Base-by-base conservation (phyloP, 2,888 invertebrate genomes). In the Thereva unica region DNA sequence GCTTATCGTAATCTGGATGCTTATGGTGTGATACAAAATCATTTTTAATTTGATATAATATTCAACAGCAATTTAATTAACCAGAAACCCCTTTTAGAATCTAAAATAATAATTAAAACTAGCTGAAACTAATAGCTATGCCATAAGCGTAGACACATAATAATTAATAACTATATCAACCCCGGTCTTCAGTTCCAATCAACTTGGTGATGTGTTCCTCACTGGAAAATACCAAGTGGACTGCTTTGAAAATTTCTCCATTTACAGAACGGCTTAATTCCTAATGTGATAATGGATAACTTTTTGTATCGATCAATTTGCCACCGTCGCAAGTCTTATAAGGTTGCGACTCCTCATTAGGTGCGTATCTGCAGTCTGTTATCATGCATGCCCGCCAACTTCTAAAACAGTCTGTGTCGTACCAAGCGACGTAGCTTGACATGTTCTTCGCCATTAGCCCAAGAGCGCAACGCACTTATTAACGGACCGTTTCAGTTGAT, bases 201-300 rank as follows among this genome's bases (percentile, higher is more conserved):
- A 23, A 23, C 23, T 23, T 23, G 23, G 23, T 23, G 23, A 23
- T 23, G 23, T 23, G 23, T 23, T 23, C 23, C 23, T 23, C 23
- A 23, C 23, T 23, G 23, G 23, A 23, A 23, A 23, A 23, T 23
- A 23, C 23, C 23, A 23, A 23, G 23, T 23, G 23, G 55, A 49
- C 49, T 8, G 12, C 59, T 59, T 59, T 59, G 45, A 47, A 59
- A 59, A 59, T 59, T 59, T 47, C 59, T 59, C 59, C 49, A 23
- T 59, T 42, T 49, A 59, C 10, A 37, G 9, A 37, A 23, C 34
- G 8, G 37, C 8, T 8, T 12, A 49, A 37, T 49, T 49, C 59
- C 59, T 59, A 59, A 59, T 59, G 59, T 59, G 59, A 59, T 59
- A 59, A 59, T 59, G 59, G 59, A 49, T 59, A 23, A 23, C 59